Evolutionary conservation across 2,888 invertebrate species (phyloP), one percentile per base, ranked within the genome.

Genomic region (Drosophila meridionalis): DNA sequence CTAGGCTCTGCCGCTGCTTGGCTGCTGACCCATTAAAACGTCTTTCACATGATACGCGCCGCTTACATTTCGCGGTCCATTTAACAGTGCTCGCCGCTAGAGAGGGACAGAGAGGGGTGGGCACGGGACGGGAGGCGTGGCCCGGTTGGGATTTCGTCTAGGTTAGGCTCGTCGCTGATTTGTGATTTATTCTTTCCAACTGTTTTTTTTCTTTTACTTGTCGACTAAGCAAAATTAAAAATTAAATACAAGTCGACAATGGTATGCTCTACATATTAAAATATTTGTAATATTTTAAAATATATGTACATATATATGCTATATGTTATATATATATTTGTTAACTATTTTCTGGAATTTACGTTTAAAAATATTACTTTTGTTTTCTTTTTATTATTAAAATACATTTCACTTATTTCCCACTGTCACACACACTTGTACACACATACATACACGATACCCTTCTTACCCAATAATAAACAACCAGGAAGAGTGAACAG

Each of bases 41-140:
- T 80, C 76, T 80, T 80, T 73, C 79, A 80, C 73, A 80, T 79
- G 70, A 70, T 79, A 73, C 68, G 80, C 78, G 67, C 61, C 71
- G 80, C 85, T 82, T 69, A 85, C 85, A 87, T 87, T 85, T 83
- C 71, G 69, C 79, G 85, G 73, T 74, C 87, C 87, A 85, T 87
- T 87, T 87, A 87, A 83, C 84, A 80, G 61, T 61, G 45, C 45
- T 68, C 42, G 61, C 30, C 36, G 34, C 30, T 30, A 12, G 47
- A 12, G 58, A 9, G 6, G 3, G 32, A n/a, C 30, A 32, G 43
- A 11, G 11, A 14, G 11, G 4, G 32, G 2, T 3, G 43, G 57
- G n/a, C 1, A 14, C 28, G 9, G 9, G 2, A 28, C 14, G 38
- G 40, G 28, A 40, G 40, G 55, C 55, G 40, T n/a, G 26, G 38